A percentile compares a stretch with the other conserved stretches of the same genome.
Conservation (phyloP, 2,888 invertebrate species). For the Hoplodrina blanda region DNA sequence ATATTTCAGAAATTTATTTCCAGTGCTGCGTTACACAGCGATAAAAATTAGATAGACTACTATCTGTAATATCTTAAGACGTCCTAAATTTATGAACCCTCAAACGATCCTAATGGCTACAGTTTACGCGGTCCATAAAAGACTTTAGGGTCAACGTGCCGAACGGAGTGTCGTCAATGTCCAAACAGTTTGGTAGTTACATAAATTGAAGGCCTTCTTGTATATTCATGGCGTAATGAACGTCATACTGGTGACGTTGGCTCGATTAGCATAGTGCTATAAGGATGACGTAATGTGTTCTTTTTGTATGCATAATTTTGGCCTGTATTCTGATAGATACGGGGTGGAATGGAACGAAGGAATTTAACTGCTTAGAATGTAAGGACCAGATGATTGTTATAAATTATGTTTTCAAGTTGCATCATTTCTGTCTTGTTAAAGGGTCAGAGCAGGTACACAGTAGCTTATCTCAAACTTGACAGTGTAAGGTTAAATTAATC, state of each 20-base stretch:
- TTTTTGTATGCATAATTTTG: too few species aligned
- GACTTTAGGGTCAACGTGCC: background rate
- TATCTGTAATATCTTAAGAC: background rate
- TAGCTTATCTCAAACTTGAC: slow-evolving; percentile 28
- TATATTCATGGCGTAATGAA: slow-evolving; percentile 41
- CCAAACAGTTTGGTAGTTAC: slow-evolving; percentile 1
- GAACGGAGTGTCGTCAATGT: slow-evolving; percentile 6
- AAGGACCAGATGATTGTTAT: too few species aligned
- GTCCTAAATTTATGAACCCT: slow-evolving; percentile 5
- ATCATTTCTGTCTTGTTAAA: slow-evolving; percentile 20
- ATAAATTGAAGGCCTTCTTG: slow-evolving; percentile 37
- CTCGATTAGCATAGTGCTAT: slow-evolving; percentile 30
- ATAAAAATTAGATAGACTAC: background rate
- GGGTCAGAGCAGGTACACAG: slow-evolving; percentile 34
- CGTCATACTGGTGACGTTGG: slow-evolving; percentile 22
- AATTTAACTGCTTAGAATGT: too few species aligned
- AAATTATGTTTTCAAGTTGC: slow-evolving; percentile 1
- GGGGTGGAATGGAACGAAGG: too few species aligned
- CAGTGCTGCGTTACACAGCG: background rate
- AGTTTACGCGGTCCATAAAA: slow-evolving; percentile 24
- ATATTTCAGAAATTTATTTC: background rate
- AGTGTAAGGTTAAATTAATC: slow-evolving; percentile 13
- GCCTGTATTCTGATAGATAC: too few species aligned
- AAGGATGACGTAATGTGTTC: slow-evolving; percentile 1
- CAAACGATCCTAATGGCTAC: slow-evolving; percentile 16